A percentile compares a stretch with the other conserved stretches of the same genome.
These are phyloP conservation scores for Strigamia maritima DNA, from an alignment of 2,888 invertebrate species.

Conservation along the genomic window DNA sequence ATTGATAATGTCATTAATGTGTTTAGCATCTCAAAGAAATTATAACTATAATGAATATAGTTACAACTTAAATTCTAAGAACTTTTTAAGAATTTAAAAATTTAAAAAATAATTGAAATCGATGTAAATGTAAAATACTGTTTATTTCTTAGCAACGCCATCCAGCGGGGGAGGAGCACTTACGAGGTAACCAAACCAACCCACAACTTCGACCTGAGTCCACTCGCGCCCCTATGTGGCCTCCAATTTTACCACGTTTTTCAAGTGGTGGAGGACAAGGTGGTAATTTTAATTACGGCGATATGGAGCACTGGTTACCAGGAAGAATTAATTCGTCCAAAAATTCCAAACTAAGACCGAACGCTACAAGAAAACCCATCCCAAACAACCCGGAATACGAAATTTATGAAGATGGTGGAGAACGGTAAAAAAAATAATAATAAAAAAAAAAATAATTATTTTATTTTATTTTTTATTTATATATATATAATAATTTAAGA, in stretches of 20 bases:
- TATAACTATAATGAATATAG: too few species aligned
- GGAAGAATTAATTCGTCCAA: not conserved
- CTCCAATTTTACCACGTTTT: slow-evolving; percentile 28
- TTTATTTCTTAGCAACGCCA: not conserved
- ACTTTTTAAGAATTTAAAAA: too few species aligned
- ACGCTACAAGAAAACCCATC: not conserved
- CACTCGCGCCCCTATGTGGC: slow-evolving; percentile 18
- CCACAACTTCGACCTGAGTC: not conserved
- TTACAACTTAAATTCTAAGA: too few species aligned
- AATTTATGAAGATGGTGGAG: slow-evolving; percentile 13
- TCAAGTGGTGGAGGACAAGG: not conserved
- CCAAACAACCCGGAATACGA: not conserved
- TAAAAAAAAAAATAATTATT: too few species aligned
- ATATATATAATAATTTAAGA: too few species aligned
- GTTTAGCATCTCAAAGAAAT: too few species aligned
- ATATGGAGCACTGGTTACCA: slow-evolving; percentile 36
- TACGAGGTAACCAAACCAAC: not conserved
- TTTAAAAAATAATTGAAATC: too few species aligned
- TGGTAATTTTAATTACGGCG: slow-evolving; percentile 6
- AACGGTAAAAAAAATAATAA: not conserved
- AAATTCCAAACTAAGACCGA: not conserved
- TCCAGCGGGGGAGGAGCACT: not conserved
- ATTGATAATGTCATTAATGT: too few species aligned
- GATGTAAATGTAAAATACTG: too few species aligned
- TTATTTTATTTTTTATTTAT: not conserved